Evolutionary conservation across 2,113 vertebrate species (phyloP).

Genomic region (Varanus salvator): DNA sequence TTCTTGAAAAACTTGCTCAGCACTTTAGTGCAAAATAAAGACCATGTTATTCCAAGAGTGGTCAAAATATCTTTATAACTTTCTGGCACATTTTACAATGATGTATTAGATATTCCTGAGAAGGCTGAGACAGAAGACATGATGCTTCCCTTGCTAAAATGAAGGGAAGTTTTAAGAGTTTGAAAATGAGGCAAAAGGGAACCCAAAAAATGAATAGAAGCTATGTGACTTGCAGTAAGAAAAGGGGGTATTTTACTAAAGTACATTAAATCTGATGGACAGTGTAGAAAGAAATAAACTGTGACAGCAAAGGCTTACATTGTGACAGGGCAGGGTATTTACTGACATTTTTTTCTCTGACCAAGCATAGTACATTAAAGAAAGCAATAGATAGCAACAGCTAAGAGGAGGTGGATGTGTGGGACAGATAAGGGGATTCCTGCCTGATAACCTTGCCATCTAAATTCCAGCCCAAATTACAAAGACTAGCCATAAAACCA

Average conservation of each 20-base stretch:
- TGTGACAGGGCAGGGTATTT: background rate
- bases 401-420: background rate
- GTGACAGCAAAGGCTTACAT: background rate
- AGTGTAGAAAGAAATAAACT: background rate
- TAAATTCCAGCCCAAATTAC: background rate
- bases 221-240: background rate
- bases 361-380: background rate
- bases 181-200: background rate
- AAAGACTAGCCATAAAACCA: background rate
- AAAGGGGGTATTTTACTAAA: background rate
- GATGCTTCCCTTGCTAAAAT: background rate
- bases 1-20: too few relatives aligned
- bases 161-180: background rate
- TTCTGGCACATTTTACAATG: background rate
- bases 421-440: background rate
- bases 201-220: background rate
- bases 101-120: background rate
- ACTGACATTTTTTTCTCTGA: background rate
- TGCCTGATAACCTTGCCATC: background rate
- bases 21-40: background rate
- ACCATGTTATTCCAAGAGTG: background rate
- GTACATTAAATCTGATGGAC: background rate
- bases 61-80: background rate
- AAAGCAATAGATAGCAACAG: background rate
- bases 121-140: background rate